Base-by-base conservation (phyloP, 2,113 vertebrate species). In the Onychorhynchus coronatus region DNA sequence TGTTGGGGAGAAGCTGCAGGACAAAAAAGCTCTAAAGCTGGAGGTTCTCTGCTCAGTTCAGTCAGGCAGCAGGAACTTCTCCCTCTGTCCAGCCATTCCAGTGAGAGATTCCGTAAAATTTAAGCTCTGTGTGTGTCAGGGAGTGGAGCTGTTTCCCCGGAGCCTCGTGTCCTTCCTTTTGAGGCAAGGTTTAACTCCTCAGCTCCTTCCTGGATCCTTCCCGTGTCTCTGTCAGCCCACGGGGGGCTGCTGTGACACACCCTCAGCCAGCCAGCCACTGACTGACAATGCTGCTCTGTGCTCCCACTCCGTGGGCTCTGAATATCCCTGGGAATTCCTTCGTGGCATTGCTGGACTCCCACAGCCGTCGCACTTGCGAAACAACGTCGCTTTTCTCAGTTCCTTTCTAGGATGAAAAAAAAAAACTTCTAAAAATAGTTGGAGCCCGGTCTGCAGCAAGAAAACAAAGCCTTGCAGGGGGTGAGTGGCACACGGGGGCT, bases 281-380 rank as follows among this genome's bases (percentile, higher is more conserved):
- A 53, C 6, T 9, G 33, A 97, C 97, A 97, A 55, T 77, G 93
- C 59, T 22, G 42, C 91, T 91, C 80, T 95, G 77, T 92, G 77
- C 30, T 42, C 10, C 4, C 50, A 2, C 10, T 23, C 71, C 2
- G 84, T 83, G 93, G 94, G 94, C 93, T 30, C 28, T 7, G 27
- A 90, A 37, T 12, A 41, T 39, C 76, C 79, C 37, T 65, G 91
- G 92, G 93, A 93, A 93, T 94, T 53, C 33, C 88, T 94, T 18
- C 70, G 68, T n/a, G 61, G 78, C 80, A 1, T 83, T 88, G 61
- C 89, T 89, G 50, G 9, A 42, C 95, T 22, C 97, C 97, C 97
- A 90, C 97, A 12, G 12, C 6, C n/a, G 63, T 94, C 94, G 85
- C 83, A 7, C 56, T 85, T 12, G 44, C 73, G 67, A 31, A 93